Percentiles rank a stretch among this genome's conserved stretches.
Evolutionary conservation across 1,140 invertebrate species (phyloP).

Genomic region (Tetraneura akinire): DNA sequence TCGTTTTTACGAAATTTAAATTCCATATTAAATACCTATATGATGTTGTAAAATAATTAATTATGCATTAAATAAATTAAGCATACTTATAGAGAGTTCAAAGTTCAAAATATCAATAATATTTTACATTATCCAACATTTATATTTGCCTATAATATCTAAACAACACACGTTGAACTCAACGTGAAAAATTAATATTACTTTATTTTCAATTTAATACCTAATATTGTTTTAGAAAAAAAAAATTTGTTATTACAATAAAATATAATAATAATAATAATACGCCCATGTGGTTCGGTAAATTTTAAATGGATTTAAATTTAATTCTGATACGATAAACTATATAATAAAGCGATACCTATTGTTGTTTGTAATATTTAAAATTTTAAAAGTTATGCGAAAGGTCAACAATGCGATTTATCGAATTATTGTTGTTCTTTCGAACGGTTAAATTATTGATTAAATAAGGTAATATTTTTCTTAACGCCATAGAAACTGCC

Average conservation of each 20-base stretch:
- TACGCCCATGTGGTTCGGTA: neutral
- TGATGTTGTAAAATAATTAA: no score
- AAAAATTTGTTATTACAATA: neutral
- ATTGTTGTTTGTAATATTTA: no score
- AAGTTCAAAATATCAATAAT: no score
- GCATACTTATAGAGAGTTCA: no score
- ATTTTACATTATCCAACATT: no score
- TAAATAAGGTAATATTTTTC: neutral
- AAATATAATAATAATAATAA: constrained; percentile 15
- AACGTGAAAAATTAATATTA: no score
- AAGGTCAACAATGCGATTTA: constrained; percentile 7
- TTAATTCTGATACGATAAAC: neutral
- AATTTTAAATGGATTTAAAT: neutral
- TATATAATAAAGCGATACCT: neutral
- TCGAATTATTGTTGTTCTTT: neutral
- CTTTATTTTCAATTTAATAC: no score
- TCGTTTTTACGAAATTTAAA: no score
- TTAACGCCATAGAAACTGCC: constrained; percentile 21
- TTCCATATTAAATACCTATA: no score
- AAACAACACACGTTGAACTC: no score
- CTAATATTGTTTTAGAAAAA: neutral
- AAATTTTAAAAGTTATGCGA: neutral
- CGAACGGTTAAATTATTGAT: neutral
- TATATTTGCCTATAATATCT: no score
- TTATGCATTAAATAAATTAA: no score